These are phyloP conservation scores for Mionectes olivaceus DNA, from an alignment of 2,797 vertebrate genomes.

Conservation along the genomic window DNA sequence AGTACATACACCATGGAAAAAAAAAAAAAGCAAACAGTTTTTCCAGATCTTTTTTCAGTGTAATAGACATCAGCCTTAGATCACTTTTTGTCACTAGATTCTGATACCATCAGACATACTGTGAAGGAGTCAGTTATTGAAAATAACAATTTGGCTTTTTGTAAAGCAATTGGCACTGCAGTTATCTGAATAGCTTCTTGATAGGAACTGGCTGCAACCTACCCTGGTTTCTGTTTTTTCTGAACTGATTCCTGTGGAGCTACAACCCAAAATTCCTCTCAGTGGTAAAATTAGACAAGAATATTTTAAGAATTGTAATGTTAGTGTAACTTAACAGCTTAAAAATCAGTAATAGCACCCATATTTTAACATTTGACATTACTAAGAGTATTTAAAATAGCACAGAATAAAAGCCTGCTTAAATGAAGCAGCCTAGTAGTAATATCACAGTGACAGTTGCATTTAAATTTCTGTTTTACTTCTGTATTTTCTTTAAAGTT, in stretches of 20 bases:
- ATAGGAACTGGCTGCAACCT: neutral
- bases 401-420: neutral
- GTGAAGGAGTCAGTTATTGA: neutral
- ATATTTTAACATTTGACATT: neutral
- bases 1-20: neutral
- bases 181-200: neutral
- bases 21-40: neutral
- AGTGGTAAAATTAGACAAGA: neutral
- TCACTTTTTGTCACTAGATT: neutral
- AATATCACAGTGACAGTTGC: neutral
- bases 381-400: neutral
- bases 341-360: neutral
- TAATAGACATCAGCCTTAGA: neutral
- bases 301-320: neutral
- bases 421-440: neutral
- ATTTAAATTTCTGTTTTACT: neutral
- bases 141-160: slow-evolving; percentile 26
- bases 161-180: neutral
- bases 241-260: neutral
- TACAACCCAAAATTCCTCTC: neutral
- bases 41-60: neutral
- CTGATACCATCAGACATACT: neutral
- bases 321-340: neutral
- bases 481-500: neutral
- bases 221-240: slow-evolving; percentile 27